Evolutionary conservation across 1,140 invertebrate genomes (phyloP).

Genomic region (Cotesia typhae): DNA sequence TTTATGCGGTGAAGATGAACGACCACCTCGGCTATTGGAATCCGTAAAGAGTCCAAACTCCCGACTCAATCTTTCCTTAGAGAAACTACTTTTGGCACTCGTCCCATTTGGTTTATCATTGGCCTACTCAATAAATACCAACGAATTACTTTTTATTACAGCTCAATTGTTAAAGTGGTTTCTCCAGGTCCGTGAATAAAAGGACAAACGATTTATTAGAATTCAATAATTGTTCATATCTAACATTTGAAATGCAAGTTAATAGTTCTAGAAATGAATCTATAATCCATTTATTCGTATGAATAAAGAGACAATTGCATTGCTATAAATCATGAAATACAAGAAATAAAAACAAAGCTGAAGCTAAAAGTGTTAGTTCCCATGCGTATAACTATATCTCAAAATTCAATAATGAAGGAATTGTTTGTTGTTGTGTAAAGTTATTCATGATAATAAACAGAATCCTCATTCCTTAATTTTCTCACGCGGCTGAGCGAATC

Average conservation of each 20-base stretch:
- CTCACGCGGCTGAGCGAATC: not conserved
- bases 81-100: constrained; percentile 18
- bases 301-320: no score
- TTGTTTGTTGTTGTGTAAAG: constrained; percentile 1
- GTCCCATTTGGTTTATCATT: constrained; percentile 27
- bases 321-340: no score
- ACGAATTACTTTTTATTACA: constrained; percentile 3
- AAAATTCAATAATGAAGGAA: not conserved
- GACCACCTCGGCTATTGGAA: constrained; percentile 30
- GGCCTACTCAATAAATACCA: constrained; percentile 33
- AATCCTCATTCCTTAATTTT: not conserved
- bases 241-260: no score
- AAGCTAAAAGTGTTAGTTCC: no score
- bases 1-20: constrained; percentile 30
- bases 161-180: not conserved
- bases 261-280: no score
- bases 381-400: no score
- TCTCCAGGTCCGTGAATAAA: no score
- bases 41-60: constrained; percentile 21
- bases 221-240: no score
- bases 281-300: no score
- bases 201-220: no score
- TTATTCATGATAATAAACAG: not conserved
- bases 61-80: constrained; percentile 27
- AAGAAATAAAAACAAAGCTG: no score